Percentiles rank a stretch among this genome's conserved stretches.
These are phyloP conservation scores for Leptothorax acervorum DNA, from an alignment of 2,888 invertebrate species.

Conservation along the genomic window DNA sequence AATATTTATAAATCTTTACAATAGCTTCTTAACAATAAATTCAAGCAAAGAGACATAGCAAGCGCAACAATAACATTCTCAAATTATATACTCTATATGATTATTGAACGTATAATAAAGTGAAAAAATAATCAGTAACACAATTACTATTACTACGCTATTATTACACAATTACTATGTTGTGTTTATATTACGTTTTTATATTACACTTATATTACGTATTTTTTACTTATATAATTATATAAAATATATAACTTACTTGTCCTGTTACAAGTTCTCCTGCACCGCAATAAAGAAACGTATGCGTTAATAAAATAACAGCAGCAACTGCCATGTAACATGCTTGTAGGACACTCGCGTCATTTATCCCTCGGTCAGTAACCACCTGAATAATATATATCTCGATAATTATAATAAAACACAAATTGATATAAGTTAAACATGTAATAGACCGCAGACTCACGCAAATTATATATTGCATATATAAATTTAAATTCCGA, in stretches of 20 bases:
- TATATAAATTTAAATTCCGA: neutral
- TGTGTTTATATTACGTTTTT: neutral
- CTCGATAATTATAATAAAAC: conserved; percentile 16
- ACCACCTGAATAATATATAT: conserved; percentile 1
- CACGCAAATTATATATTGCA: neutral
- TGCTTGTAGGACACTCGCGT: neutral
- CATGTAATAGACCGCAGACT: neutral
- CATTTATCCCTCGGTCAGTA: neutral
- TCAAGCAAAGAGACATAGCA: no score
- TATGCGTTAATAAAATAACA: conserved; percentile 4
- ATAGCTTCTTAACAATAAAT: no score
- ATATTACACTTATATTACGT: neutral
- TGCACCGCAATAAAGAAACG: conserved; percentile 36
- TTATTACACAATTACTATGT: no score
- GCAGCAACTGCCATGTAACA: neutral
- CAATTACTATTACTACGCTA: no score
- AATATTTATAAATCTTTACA: no score
- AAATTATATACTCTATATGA: no score
- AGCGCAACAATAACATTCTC: no score
- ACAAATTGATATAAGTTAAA: neutral
- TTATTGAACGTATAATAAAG: no score
- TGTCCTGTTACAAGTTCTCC: conserved; percentile 22
- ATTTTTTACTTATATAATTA: neutral
- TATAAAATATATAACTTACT: conserved; percentile 4
- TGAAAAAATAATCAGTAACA: no score